Evolutionary conservation across 2,797 vertebrate genomes (phyloP).

Genomic region (Danio albolineatus): DNA sequence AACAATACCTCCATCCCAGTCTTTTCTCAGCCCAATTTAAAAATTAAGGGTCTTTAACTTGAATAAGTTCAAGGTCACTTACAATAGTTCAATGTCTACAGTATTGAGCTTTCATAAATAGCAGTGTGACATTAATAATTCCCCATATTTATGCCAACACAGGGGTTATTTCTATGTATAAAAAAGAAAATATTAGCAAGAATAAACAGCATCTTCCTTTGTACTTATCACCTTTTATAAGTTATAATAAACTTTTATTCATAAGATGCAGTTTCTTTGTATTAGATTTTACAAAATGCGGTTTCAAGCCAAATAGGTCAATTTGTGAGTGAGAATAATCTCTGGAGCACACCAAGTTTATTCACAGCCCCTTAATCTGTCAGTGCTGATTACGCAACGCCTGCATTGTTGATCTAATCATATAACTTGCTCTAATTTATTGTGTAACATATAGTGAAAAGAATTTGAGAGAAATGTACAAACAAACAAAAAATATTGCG

Average conservation of each 20-base stretch:
- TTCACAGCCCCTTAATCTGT: constrained; percentile 24
- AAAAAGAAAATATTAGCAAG: constrained; percentile 8
- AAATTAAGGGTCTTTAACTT: background rate
- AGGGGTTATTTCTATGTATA: background rate
- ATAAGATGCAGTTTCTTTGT: constrained; percentile 27
- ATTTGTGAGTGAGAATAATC: constrained; percentile 43
- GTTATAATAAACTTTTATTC: constrained; percentile 16
- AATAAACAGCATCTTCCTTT: constrained; percentile 13
- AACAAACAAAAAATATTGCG: background rate
- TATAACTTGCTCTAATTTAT: background rate
- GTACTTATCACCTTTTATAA: constrained; percentile 4
- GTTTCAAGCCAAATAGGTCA: constrained; percentile 33
- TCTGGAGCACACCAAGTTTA: constrained; percentile 34
- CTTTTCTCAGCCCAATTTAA: background rate
- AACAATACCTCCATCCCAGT: too few species aligned
- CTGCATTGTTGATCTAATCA: constrained; percentile 26
- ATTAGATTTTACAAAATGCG: constrained; percentile 1
- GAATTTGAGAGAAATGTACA: background rate
- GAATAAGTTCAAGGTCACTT: background rate
- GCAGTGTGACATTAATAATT: background rate
- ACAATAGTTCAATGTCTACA: background rate
- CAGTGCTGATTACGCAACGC: constrained; percentile 22
- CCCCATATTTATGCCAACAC: background rate
- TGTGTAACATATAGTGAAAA: constrained; percentile 1
- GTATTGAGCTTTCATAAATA: background rate